A percentile compares a stretch with the other conserved stretches of the same genome.
Conservation (phyloP, 2,888 invertebrate species). For the Agonopterix arenella region DNA sequence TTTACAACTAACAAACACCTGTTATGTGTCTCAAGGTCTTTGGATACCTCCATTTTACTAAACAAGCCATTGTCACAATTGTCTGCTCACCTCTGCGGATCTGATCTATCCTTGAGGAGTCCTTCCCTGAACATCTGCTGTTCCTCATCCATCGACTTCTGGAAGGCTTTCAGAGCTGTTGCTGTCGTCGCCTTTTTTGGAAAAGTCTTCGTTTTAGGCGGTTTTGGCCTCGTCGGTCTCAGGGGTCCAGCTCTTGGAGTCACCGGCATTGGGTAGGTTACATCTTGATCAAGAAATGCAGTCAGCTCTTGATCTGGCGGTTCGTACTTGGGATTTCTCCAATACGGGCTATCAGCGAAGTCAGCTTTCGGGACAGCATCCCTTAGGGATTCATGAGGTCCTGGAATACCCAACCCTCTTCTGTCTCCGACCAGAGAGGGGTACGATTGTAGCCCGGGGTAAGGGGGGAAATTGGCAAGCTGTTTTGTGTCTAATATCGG, state of each 20-base stretch:
- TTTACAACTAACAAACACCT: too few relatives aligned
- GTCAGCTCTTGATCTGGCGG: not conserved
- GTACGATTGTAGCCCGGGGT: not conserved
- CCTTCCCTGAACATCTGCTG: too few relatives aligned
- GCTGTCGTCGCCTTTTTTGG: too few relatives aligned
- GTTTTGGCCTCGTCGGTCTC: conserved; percentile 13
- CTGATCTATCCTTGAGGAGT: too few relatives aligned
- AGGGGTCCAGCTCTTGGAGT: conserved; percentile 18
- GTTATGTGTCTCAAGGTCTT: too few relatives aligned
- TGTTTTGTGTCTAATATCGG: not conserved
- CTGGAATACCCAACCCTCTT: not conserved
- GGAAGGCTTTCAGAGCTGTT: too few relatives aligned
- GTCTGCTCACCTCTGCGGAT: too few relatives aligned
- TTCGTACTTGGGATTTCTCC: too few relatives aligned
- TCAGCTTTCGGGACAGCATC: not conserved
- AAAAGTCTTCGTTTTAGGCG: not conserved
- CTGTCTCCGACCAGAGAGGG: too few relatives aligned
- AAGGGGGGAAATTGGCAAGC: not conserved
- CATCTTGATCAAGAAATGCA: not conserved
- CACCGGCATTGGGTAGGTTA: conserved; percentile 18
- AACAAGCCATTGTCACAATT: conserved; percentile 15
- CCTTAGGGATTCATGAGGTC: not conserved
- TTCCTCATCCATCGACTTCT: too few relatives aligned
- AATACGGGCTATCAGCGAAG: not conserved
- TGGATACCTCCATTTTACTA: not conserved